A percentile compares a stretch with the other conserved stretches of the same genome.
These are phyloP conservation scores for Oreortyx pictus DNA, from an alignment of 2,797 vertebrate genomes.

Conservation along the genomic window DNA sequence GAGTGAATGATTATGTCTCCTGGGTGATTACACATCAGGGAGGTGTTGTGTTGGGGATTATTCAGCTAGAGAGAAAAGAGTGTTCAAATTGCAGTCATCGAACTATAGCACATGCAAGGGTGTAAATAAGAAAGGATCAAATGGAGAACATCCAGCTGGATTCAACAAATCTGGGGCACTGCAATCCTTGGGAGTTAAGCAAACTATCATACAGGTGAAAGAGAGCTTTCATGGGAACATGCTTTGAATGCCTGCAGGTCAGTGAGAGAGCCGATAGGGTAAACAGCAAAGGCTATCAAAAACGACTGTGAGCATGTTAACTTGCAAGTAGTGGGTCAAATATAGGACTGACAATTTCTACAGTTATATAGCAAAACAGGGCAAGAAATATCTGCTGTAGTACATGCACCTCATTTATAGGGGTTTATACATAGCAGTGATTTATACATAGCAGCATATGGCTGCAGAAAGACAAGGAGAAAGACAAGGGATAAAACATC, in stretches of 20 bases:
- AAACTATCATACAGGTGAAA: not conserved
- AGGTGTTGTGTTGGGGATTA: slow-evolving; percentile 24
- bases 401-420: slow-evolving; percentile 70
- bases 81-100: not conserved
- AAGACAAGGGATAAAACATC: not conserved
- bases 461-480: not conserved
- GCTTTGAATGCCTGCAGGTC: not conserved
- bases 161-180: fast-evolving
- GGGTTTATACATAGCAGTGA: no score
- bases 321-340: slow-evolving; percentile 82
- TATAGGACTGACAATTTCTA: slow-evolving; percentile 83
- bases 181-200: not conserved
- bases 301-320: slow-evolving; percentile 82
- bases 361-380: slow-evolving; percentile 84
- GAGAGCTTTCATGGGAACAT: not conserved
- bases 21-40: slow-evolving; percentile 45
- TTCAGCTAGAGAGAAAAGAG: slow-evolving; percentile 35
- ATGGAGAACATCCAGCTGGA: not conserved
- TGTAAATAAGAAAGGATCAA: slow-evolving; percentile 16
- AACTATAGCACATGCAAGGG: not conserved
- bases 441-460: not conserved
- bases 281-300: not conserved
- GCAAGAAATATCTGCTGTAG: slow-evolving; percentile 83
- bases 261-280: not conserved
- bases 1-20: slow-evolving; percentile 65